Conservation (phyloP, 2,113 vertebrate genomes). For the Seriola rivoliana region DNA sequence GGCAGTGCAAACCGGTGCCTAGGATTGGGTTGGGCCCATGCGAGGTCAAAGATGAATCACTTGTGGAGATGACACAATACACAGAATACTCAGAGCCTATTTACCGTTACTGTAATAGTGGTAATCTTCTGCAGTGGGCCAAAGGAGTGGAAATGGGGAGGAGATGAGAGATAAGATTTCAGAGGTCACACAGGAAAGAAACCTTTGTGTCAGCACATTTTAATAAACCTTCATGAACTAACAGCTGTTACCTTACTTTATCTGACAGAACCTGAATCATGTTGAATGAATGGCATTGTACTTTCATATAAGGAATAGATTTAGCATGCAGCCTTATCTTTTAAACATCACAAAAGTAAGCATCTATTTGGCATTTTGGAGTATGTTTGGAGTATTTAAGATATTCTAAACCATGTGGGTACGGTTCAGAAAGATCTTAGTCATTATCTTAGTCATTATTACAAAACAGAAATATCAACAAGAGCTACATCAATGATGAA, state of each 20-base stretch:
- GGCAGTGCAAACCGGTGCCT: slow-evolving; percentile 16
- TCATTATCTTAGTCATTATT: background rate
- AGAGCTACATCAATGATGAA: background rate
- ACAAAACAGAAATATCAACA: background rate
- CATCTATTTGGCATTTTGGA: background rate
- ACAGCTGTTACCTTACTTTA: background rate
- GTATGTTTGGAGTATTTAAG: background rate
- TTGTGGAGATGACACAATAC: slow-evolving; percentile 65
- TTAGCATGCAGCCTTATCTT: too few species aligned
- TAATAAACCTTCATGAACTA: background rate
- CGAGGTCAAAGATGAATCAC: slow-evolving; percentile 64
- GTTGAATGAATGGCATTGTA: background rate
- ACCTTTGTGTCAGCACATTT: slow-evolving; percentile 63
- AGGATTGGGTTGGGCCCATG: slow-evolving; percentile 66
- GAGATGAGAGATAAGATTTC: slow-evolving; percentile 83
- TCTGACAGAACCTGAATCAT: background rate
- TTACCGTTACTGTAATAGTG: slow-evolving; percentile 99
- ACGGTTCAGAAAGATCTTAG: background rate
- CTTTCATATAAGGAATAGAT: background rate
- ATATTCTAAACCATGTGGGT: background rate
- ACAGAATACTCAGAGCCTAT: slow-evolving; percentile 74
- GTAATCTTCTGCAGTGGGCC: slow-evolving; percentile 96
- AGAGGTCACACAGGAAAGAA: slow-evolving; percentile 65
- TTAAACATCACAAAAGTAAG: too few species aligned
- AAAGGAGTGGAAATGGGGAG: slow-evolving; percentile 77